Evolutionary conservation across 2,888 invertebrate species (phyloP), one percentile per base, ranked within the genome.

Genomic region (Panopea generosa): DNA sequence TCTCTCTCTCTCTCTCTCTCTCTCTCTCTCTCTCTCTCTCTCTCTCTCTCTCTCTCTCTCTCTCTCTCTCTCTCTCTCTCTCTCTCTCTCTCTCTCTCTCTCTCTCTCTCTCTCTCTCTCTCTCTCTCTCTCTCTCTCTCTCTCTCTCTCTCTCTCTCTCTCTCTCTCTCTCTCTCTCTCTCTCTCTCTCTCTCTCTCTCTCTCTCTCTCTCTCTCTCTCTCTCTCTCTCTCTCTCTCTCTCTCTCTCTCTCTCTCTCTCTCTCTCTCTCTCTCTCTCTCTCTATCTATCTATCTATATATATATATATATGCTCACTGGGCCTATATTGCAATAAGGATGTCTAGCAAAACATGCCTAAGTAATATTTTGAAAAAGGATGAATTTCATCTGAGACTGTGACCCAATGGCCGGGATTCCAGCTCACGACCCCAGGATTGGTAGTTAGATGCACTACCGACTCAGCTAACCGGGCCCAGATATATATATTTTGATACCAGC

Each of bases 111-210:
- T 49, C 7, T 7, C 14, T 18, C 7, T 50, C 52, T 38, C 33
- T 67, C 49, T 26, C 26, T 67, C 57, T 27, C 11, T 56, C 45
- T 33, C 57, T 67, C 59, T 57, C 33, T 33, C 38, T 63, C 22
- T 16, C 38, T 63, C 22, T 38, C 40, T 63, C 49, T n/a, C 29
- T 14, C 33, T 33, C 57, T 49, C 49, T 67, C 14, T 14, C 14
- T 18, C 9, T 18, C 14, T 49, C 49, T 49, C 7, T 49, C 49
- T 14, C 7, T 49, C 49, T 18, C 9, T 49, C 14, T 49, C 7
- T 49, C 18, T 49, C 7, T 18, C 49, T 14, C 7, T 49, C 14
- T 7, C 14, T 18, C 7, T 50, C 63, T 22, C 29, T 67, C 49
- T 26, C 26, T 67, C 57, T 27, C 11, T 56, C 45, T 33, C 57